phyloP scores from a whole-genome alignment of 2,888 invertebrate species.

The Smittia sp. region DNA sequence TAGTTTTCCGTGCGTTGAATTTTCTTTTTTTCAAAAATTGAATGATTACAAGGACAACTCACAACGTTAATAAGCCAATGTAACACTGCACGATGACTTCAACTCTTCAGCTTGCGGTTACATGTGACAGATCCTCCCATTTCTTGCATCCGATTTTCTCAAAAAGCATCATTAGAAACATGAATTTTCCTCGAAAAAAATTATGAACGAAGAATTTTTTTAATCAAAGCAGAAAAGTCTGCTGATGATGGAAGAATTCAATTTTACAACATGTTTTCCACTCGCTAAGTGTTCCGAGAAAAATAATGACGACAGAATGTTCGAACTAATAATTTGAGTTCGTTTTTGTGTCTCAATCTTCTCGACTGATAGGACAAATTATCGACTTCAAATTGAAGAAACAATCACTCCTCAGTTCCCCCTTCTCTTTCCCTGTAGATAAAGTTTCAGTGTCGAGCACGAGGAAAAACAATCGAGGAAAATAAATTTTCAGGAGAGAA shows the following conservation, averaged over 20 bases:
- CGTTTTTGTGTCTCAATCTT: not conserved
- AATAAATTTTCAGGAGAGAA: not conserved
- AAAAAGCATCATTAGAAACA: not conserved
- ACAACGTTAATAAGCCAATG: no score
- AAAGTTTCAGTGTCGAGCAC: not conserved
- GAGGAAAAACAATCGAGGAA: not conserved
- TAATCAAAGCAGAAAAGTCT: conserved; percentile 4
- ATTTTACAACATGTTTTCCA: not conserved
- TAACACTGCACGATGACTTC: no score
- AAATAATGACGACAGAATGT: not conserved
- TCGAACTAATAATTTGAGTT: not conserved
- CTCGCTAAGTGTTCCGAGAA: not conserved
- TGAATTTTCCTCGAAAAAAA: not conserved
- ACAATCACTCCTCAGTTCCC: not conserved
- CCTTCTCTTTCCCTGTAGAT: not conserved
- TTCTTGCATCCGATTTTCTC: no score
- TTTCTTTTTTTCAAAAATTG: no score
- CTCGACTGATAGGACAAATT: not conserved
- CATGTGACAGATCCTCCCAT: no score
- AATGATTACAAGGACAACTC: no score
- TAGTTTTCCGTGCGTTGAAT: no score
- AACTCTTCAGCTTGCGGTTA: no score
- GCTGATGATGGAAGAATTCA: conserved; percentile 5
- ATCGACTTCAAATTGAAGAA: conserved; percentile 8
- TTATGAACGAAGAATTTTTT: not conserved